Evolutionary conservation across 2,113 vertebrate genomes (phyloP).

Genomic region (Heteronetta atricapilla): DNA sequence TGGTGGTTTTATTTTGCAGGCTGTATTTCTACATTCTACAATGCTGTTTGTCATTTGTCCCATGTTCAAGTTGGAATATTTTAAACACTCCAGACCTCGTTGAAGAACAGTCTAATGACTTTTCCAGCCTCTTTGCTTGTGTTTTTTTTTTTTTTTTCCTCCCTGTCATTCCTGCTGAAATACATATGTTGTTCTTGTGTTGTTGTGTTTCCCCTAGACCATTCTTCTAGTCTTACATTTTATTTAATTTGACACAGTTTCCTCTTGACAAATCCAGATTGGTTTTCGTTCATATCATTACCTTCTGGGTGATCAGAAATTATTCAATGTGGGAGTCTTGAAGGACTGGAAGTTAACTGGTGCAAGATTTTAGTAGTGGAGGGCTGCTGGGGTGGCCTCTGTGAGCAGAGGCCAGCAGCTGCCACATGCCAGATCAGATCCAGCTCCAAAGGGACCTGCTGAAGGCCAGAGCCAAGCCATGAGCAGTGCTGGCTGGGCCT

Average conservation of each 20-base stretch:
- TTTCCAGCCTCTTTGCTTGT: not conserved
- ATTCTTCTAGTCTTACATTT: not conserved
- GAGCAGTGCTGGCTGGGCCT: no score
- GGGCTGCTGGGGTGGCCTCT: no score
- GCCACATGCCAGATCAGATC: no score
- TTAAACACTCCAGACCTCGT: not conserved
- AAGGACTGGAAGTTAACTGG: not conserved
- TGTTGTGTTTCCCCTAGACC: fast-evolving
- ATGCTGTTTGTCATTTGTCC: not conserved
- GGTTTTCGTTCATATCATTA: not conserved
- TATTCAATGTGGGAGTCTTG: not conserved
- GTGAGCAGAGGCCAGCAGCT: no score
- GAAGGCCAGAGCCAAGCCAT: no score
- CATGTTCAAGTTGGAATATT: not conserved
- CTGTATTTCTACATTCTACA: not conserved
- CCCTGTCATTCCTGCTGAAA: not conserved
- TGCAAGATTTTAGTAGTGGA: not conserved
- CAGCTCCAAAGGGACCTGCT: no score
- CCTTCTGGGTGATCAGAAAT: not conserved
- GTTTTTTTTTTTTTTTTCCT: no score
- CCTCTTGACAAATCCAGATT: not conserved
- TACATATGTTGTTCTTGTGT: fast-evolving
- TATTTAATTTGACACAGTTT: not conserved
- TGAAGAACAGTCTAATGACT: not conserved
- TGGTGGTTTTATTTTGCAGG: not conserved